A percentile compares a stretch with the other conserved stretches of the same genome.
Conservation (phyloP, 1,140 invertebrate genomes). For the Drosophila ficusphila region DNA sequence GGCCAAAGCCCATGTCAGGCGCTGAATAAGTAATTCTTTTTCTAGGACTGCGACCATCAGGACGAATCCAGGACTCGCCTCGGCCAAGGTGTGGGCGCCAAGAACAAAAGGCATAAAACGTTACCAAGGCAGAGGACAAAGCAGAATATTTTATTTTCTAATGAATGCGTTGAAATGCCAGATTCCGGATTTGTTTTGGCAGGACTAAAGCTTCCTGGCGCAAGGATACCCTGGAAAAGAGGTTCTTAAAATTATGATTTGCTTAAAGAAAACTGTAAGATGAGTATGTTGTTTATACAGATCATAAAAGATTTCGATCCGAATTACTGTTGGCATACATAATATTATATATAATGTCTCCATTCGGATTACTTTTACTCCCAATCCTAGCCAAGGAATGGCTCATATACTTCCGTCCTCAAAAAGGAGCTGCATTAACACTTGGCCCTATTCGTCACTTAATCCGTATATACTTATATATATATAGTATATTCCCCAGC, state of each 20-base stretch:
- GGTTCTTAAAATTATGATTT: too few relatives aligned
- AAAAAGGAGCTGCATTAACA: conserved; percentile 37
- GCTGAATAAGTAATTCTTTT: conserved; percentile 67
- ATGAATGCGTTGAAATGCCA: conserved; percentile 62
- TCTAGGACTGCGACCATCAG: conserved; percentile 7
- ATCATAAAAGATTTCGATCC: too few relatives aligned
- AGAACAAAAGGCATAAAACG: conserved; percentile 62
- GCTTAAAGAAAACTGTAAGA: too few relatives aligned
- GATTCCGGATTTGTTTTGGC: conserved; percentile 54
- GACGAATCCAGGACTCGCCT: conserved; percentile 1
- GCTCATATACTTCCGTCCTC: not conserved
- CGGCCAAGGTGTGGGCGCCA: conserved; percentile 36
- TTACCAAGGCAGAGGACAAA: conserved; percentile 40
- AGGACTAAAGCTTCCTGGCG: not conserved
- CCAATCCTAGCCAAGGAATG: conserved; percentile 14
- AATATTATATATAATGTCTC: not conserved
- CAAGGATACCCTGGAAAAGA: conserved; percentile 14
- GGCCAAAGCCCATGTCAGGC: conserved; percentile 41
- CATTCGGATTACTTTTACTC: conserved; percentile 2
- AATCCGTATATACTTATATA: conserved; percentile 2
- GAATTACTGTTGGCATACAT: too few relatives aligned
- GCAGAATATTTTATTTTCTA: conserved; percentile 75
- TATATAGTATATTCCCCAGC: too few relatives aligned
- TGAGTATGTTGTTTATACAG: too few relatives aligned
- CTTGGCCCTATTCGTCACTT: conserved; percentile 10